phyloP scores from a whole-genome alignment of 2,888 invertebrate species.

The Ectemnius cavifrons region DNA sequence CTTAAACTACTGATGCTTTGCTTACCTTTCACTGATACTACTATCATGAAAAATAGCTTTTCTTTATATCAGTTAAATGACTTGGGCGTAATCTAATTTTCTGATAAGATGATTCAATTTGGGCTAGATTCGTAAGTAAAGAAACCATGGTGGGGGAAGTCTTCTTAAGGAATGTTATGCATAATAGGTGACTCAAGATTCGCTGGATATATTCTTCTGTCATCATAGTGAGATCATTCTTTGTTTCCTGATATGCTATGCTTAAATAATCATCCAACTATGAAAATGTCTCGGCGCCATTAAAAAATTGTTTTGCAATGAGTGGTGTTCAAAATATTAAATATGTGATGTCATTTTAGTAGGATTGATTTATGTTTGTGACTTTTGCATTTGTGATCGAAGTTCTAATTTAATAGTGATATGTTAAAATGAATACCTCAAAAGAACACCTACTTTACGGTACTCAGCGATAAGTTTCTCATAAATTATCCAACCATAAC shows the following conservation, averaged over 20 bases:
- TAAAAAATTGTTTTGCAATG: no score
- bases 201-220: slow-evolving; percentile 5
- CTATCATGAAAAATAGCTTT: no score
- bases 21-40: no score
- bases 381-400: no score
- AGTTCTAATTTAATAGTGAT: background rate
- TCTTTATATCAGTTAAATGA: no score
- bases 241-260: background rate
- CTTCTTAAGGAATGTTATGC: no score
- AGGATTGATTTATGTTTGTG: background rate
- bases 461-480: slow-evolving; percentile 5
- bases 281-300: background rate
- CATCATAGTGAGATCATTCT: slow-evolving; percentile 41
- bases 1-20: background rate
- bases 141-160: no score
- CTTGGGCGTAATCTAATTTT: no score
- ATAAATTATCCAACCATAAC: background rate
- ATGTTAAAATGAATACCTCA: background rate
- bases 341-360: background rate
- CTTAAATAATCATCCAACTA: background rate
- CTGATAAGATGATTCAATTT: no score
- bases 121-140: no score
- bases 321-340: slow-evolving; percentile 10
- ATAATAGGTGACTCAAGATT: slow-evolving; percentile 42
- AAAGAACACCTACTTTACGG: background rate